These are phyloP conservation scores for Ormyrus thymus DNA, from an alignment of 2,888 invertebrate genomes.

Conservation along the genomic window DNA sequence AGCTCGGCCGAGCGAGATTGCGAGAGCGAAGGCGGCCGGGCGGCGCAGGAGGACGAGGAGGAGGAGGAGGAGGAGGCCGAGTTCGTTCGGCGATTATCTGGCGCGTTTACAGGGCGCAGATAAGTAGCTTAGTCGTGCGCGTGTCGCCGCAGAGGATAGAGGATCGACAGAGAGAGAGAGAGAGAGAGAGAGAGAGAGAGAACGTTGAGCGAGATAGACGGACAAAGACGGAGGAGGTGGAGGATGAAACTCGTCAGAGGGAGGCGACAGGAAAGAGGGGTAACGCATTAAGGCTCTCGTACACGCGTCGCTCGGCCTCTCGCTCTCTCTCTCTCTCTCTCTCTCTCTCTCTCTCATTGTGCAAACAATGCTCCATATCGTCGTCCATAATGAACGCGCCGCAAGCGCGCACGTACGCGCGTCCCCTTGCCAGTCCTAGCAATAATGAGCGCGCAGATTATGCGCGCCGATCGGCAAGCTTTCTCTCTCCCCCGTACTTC, in stretches of 20 bases:
- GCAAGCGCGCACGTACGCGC: constrained; percentile 46
- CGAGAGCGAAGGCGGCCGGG: not conserved
- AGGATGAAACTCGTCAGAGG: constrained; percentile 46
- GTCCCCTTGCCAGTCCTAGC: constrained; percentile 66
- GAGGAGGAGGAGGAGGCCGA: constrained; percentile 26
- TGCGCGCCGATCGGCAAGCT: constrained; percentile 72
- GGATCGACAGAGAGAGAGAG: constrained; percentile 34
- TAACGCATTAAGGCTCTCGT: constrained; percentile 64
- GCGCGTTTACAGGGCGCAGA: constrained; percentile 57
- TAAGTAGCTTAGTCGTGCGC: constrained; percentile 68
- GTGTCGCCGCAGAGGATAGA: constrained; percentile 59
- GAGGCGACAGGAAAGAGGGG: constrained; percentile 51
- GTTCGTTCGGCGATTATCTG: constrained; percentile 55
- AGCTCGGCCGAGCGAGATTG: constrained; percentile 21
- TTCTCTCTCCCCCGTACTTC: constrained; percentile 51
- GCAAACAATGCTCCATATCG: constrained; percentile 74
- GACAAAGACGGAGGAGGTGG: constrained; percentile 2
- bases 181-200: constrained; percentile 39
- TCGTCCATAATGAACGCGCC: constrained; percentile 70
- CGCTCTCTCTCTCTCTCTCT: constrained; percentile 3
- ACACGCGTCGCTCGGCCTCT: too few species aligned
- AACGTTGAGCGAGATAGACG: constrained; percentile 37
- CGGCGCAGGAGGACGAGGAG: not conserved
- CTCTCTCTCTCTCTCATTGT: constrained; percentile 67
- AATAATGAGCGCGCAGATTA: constrained; percentile 75